Conservation (phyloP, 2,797 vertebrate species). For the Uromys caudimaculatus region DNA sequence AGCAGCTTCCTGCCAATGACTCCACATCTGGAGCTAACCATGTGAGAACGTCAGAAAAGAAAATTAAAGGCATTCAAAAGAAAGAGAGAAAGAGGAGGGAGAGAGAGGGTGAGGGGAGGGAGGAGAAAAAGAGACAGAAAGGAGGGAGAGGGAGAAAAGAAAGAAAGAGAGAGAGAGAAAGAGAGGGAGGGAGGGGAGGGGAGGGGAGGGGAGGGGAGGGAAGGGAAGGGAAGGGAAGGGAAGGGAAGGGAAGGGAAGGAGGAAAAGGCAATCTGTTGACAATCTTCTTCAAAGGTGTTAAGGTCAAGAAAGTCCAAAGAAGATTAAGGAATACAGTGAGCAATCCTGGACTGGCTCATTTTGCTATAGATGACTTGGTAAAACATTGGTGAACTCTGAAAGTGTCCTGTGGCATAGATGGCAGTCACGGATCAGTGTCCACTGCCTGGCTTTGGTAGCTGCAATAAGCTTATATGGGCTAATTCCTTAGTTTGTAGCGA, state of each 20-base stretch:
- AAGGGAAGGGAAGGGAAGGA: too few relatives aligned
- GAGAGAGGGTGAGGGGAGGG: fast-evolving
- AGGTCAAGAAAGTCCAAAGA: neutral
- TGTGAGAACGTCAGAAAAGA: neutral
- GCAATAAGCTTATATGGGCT: neutral
- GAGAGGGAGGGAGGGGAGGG: too few relatives aligned
- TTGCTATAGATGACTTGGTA: neutral
- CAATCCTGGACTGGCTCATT: neutral
- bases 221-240: too few relatives aligned
- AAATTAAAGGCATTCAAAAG: neutral
- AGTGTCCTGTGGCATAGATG: neutral
- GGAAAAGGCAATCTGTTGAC: too few relatives aligned
- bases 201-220: too few relatives aligned
- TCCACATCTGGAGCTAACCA: neutral
- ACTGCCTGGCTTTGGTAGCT: neutral
- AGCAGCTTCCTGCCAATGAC: neutral
- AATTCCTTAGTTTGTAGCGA: constrained; percentile 7
- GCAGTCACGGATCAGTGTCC: neutral
- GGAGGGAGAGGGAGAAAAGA: fast-evolving
- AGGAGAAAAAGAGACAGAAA: fast-evolving
- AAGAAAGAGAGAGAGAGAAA: too few relatives aligned
- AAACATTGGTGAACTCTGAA: neutral
- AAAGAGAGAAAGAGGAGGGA: neutral
- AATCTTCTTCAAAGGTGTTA: neutral
- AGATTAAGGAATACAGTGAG: neutral